phyloP scores from a whole-genome alignment of 2,797 vertebrate genomes.

The Gastrophryne carolinensis region DNA sequence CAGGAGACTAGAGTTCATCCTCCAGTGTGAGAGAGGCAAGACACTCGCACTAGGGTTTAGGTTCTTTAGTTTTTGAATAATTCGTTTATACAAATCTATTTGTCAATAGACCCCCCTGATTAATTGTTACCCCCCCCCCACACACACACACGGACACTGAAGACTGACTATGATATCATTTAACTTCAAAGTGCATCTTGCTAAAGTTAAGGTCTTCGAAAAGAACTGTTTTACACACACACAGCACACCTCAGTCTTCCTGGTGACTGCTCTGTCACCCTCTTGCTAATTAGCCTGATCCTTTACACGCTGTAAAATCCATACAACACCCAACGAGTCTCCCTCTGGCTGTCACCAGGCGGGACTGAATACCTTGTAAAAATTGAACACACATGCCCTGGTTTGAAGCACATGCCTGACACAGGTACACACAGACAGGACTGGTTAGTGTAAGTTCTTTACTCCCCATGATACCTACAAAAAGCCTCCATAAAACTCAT shows the following conservation, averaged over 20 bases:
- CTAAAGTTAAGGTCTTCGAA: neutral
- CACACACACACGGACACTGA: no score
- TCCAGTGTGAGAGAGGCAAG: no score
- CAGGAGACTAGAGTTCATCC: no score
- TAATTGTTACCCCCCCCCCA: no score
- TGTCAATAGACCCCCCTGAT: no score
- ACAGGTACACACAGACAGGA: conserved; percentile 54
- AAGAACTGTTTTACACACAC: conserved; percentile 36
- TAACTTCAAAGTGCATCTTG: neutral
- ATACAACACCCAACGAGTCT: conserved; percentile 75
- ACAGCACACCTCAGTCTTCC: conserved; percentile 46
- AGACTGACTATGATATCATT: no score
- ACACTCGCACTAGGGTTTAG: no score
- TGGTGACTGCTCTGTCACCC: conserved; percentile 63
- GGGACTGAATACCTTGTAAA: conserved; percentile 71
- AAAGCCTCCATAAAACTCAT: conserved; percentile 69
- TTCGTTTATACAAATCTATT: no score
- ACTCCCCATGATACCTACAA: conserved; percentile 69
- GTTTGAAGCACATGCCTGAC: conserved; percentile 46
- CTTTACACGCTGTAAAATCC: conserved; percentile 81
- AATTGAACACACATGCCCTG: conserved; percentile 46
- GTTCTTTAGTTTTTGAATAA: no score
- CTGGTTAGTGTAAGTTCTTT: conserved; percentile 60
- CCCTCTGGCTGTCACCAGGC: conserved; percentile 74
- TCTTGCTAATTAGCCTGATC: conserved; percentile 78